These are phyloP conservation scores for Hiodon tergisus DNA, from an alignment of 2,113 vertebrate species.

Conservation along the genomic window DNA sequence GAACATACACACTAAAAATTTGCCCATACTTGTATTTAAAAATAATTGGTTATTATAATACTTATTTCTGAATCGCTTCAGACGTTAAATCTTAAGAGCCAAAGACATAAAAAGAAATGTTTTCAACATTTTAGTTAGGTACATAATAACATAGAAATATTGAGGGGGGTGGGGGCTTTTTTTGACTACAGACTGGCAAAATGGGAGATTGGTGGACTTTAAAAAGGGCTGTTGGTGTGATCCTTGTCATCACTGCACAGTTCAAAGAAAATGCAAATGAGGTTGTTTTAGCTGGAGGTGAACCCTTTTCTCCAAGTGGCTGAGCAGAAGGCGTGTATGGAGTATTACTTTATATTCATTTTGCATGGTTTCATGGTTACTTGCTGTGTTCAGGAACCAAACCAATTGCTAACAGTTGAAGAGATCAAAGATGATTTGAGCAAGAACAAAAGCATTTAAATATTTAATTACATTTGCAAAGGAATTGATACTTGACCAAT, in stretches of 20 bases:
- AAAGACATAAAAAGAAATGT: too few species aligned
- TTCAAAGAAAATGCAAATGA: background rate
- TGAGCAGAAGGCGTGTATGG: constrained; percentile 11
- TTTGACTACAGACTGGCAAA: too few species aligned
- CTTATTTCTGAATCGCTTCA: too few species aligned
- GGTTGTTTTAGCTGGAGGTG: background rate
- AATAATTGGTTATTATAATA: too few species aligned
- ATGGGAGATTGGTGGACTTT: background rate
- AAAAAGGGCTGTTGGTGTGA: background rate
- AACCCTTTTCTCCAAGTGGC: background rate
- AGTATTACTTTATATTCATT: constrained; percentile 19
- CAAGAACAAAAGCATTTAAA: background rate
- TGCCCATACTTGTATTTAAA: too few species aligned
- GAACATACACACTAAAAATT: too few species aligned
- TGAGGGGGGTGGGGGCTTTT: too few species aligned
- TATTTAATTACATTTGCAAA: too few species aligned
- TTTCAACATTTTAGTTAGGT: too few species aligned
- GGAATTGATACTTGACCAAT: too few species aligned
- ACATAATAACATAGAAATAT: too few species aligned
- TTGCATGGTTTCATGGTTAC: constrained; percentile 14
- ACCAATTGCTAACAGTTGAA: background rate
- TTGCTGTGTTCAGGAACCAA: background rate
- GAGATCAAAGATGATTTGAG: background rate
- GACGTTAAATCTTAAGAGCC: too few species aligned
- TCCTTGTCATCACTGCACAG: background rate